A percentile compares a stretch with the other conserved stretches of the same genome.
Conservation (phyloP, 2,113 vertebrate genomes). For the Melospiza melodia region DNA sequence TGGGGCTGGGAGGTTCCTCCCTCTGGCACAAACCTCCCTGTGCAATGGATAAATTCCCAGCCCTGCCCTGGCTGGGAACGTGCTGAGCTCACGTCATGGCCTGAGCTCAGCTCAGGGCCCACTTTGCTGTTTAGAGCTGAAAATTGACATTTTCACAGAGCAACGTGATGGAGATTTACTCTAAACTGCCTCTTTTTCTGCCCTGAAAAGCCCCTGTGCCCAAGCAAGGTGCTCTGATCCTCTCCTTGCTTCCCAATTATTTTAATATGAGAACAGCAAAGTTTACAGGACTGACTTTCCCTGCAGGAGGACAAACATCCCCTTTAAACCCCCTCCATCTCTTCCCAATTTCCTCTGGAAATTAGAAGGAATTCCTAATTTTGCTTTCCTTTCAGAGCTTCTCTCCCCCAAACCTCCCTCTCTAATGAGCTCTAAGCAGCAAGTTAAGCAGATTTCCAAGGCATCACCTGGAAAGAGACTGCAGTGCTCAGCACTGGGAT, state of each 20-base stretch:
- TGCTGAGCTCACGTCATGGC: accelerated
- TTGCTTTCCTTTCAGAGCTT: background rate
- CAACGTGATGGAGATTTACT: accelerated
- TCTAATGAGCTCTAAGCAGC: background rate
- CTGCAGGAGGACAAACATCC: background rate
- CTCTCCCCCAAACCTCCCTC: background rate
- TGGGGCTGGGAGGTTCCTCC: background rate
- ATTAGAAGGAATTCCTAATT: background rate
- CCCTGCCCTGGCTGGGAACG: accelerated
- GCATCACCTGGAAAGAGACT: background rate
- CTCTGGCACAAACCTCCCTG: background rate
- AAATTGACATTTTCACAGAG: accelerated
- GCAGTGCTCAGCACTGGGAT: background rate
- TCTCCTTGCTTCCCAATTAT: background rate
- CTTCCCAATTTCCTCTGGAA: background rate
- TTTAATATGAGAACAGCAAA: accelerated
- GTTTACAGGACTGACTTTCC: background rate
- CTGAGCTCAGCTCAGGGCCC: background rate
- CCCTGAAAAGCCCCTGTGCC: accelerated
- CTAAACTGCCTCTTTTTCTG: background rate
- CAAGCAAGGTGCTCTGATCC: accelerated
- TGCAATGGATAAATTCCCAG: accelerated
- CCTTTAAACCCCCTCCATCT: accelerated
- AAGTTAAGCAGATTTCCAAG: background rate
- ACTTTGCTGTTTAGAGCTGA: background rate